phyloP scores from a whole-genome alignment of 2,797 vertebrate species.

The Aulostomus chinensis region DNA sequence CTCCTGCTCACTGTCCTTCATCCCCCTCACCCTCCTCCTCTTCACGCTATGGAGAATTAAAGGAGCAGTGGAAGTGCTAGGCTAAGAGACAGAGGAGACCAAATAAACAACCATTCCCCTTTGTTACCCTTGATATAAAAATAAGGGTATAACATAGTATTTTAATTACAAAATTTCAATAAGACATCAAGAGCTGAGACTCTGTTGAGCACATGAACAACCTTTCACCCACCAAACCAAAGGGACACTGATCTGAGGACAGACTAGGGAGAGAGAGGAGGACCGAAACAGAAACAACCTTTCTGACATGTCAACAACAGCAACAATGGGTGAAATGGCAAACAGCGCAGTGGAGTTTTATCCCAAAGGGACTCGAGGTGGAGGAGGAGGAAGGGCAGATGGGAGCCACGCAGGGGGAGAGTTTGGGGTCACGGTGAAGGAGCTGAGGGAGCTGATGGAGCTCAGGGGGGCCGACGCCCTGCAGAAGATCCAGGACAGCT shows the following conservation, averaged over 20 bases:
- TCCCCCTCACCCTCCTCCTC: slow-evolving; percentile 58
- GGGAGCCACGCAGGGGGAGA: slow-evolving; percentile 81
- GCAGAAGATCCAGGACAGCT: slow-evolving; percentile 88
- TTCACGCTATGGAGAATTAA: slow-evolving; percentile 74
- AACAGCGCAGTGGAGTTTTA: slow-evolving; percentile 91
- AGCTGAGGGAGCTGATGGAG: slow-evolving; percentile 91
- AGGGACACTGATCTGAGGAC: slow-evolving; percentile 49
- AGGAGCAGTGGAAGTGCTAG: slow-evolving; percentile 53
- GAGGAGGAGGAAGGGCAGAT: slow-evolving; percentile 71
- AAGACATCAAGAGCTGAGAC: slow-evolving; percentile 19
- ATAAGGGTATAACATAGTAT: neutral
- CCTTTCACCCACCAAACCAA: slow-evolving; percentile 32
- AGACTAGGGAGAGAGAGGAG: slow-evolving; percentile 41
- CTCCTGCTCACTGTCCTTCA: slow-evolving; percentile 55
- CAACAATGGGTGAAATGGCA: slow-evolving; percentile 88
- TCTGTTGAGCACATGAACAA: slow-evolving; percentile 61
- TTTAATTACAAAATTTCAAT: slow-evolving; percentile 25
- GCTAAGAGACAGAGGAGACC: slow-evolving; percentile 32
- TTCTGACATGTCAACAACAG: slow-evolving; percentile 77
- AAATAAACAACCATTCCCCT: slow-evolving; percentile 2
- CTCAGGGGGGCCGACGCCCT: slow-evolving; percentile 86
- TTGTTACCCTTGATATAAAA: slow-evolving; percentile 8
- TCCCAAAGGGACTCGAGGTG: slow-evolving; percentile 81
- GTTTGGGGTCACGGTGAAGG: slow-evolving; percentile 85
- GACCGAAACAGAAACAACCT: slow-evolving; percentile 31